Evolutionary conservation across 2,113 vertebrate species (phyloP), one percentile per base, ranked within the genome.

Genomic region (Tachysurus vachellii): DNA sequence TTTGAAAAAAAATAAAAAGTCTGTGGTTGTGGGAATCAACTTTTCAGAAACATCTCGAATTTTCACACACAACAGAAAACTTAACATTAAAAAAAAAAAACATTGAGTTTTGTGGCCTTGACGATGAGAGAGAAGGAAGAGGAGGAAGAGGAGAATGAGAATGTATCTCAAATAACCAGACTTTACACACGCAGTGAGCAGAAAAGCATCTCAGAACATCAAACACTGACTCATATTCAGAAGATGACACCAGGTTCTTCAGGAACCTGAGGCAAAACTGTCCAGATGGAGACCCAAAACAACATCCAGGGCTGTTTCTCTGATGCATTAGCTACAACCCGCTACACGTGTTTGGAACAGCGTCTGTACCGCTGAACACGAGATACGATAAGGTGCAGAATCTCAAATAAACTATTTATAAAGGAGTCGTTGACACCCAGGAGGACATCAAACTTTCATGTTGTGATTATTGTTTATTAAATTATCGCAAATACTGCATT

Each of bases 391-490:
- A 36, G 79, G 31, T 61, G 31, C 53, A 57, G 54, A 80, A 76
- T 53, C 11, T 50, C 21, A 76, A 50, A 54, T 77, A 16, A 54
- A 81, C 31, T 61, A 81, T 81, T 81, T 44, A 81, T 81, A 61
- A 81, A 42, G 19, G 79, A 10, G 5, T 42, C 31, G 2, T 14
- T 4, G 56, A 42, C 11, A 12, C 16, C 36, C 53, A 3, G 53
- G n/a, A 8, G 17, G 10, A 59, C 16, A 59, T 81, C 0, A 81
- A 61, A 81, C 6, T 42, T 81, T 81, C 31, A 81, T 81, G 28
- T 42, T 16, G 1, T 23, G 56, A 42, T 59, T 44, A 57, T 13
- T 57, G 77, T 31, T 80, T 21, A 79, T 8, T 5, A 28, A 9
- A 17, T 53, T 19, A 31, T 1, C 6, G 14, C 44, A 50, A 76